These are phyloP conservation scores for Tortrix viridana DNA, from an alignment of 2,888 invertebrate species.

Conservation along the genomic window DNA sequence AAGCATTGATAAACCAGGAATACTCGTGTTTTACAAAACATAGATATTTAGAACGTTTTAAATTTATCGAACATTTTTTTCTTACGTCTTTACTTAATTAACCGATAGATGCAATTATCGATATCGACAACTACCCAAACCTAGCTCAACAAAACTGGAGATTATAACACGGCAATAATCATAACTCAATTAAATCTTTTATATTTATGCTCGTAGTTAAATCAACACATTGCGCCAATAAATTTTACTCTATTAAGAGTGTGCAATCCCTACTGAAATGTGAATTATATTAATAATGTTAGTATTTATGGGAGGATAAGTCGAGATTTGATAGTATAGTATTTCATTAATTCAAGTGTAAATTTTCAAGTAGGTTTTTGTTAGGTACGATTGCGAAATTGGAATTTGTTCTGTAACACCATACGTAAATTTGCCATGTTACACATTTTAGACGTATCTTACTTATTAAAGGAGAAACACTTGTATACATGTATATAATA, in stretches of 20 bases:
- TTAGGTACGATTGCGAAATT: too few species aligned
- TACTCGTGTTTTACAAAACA: too few species aligned
- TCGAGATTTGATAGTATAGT: conserved; percentile 9
- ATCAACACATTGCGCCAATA: conserved; percentile 64
- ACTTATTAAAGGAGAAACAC: too few species aligned
- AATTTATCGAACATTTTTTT: neutral
- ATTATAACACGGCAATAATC: conserved; percentile 76
- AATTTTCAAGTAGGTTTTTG: too few species aligned
- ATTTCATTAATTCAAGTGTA: neutral
- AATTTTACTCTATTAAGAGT: conserved; percentile 59
- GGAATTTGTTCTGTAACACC: too few species aligned
- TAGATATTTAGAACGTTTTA: too few species aligned
- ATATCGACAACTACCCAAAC: conserved; percentile 35
- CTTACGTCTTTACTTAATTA: neutral
- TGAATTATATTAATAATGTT: conserved; percentile 19
- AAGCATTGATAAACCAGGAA: too few species aligned
- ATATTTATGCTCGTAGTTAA: conserved; percentile 74
- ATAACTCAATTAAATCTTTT: conserved; percentile 83
- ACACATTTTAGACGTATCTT: too few species aligned
- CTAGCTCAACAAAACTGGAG: conserved; percentile 60
- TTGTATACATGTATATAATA: too few species aligned
- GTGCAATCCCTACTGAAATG: conserved; percentile 31
- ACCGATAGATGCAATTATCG: conserved; percentile 1
- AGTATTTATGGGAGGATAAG: conserved; percentile 21
- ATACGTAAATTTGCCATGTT: too few species aligned